Base-by-base conservation (phyloP, 2,888 invertebrate genomes). In the Pyrrhia umbra region DNA sequence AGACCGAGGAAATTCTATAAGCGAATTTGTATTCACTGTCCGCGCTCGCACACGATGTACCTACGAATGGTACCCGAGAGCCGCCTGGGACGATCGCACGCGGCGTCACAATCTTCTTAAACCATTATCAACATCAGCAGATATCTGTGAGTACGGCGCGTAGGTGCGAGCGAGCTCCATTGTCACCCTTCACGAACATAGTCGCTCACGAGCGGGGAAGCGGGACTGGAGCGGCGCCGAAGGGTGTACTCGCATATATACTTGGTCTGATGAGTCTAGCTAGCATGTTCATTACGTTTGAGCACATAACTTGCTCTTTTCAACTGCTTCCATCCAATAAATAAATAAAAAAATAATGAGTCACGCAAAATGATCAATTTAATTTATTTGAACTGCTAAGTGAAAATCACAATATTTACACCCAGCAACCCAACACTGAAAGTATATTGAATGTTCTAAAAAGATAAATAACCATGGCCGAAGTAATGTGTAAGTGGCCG, bases 11-110 rank as follows among this genome's bases (percentile, higher is more conserved):
- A 58, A 59, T 34, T 73, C 20, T 67, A 68, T 74, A 49, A 59
- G 39, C 18, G 51, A 47, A 68, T 68, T 74, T 74, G 59, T 69
- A 68, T 69, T 69, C 60, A 59, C 43, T 73, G 46, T 58, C 13
- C 10, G 43, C n/a, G 10, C 37, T 18, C 45, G 18, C 52, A 30
- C 25, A 27, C 5, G 40, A 16, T 37, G 20, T 73, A 58, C 47
- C 59, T 16, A 27, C 5, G 27, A 51, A 58, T 47, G n/a, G 51
- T 18, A 15, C 68, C 51, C 74, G 10, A 25, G 68, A 37, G 74
- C 16, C 40, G 16, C 6, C 16, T 50, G 23, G 6, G 6, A 25
- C 51, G 16, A 3, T 13, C 42, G 16, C 23, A 16, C 4, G 16
- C 2, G 16, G 25, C 25, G 10, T 10, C 21, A 23, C 16, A 40